These are phyloP conservation scores for Helicolenus hilgendorfi DNA, from an alignment of 2,797 vertebrate genomes.

Conservation along the genomic window DNA sequence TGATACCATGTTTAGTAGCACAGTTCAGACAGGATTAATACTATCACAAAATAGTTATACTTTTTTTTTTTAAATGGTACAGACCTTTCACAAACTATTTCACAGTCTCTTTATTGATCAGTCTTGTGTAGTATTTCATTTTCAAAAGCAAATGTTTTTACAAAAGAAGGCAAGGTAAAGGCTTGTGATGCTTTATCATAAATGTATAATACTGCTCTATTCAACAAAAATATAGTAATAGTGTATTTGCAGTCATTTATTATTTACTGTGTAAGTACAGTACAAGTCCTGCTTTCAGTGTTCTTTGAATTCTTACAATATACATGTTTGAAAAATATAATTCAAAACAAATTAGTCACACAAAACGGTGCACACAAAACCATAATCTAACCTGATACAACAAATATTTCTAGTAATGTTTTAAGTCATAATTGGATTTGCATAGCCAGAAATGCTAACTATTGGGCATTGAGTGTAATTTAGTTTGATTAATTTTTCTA, in stretches of 20 bases:
- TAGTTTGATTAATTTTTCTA: slow-evolving; percentile 86
- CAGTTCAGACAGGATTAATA: slow-evolving; percentile 72
- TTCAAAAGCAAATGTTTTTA: slow-evolving; percentile 79
- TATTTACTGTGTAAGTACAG: slow-evolving; percentile 87
- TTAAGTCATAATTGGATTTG: slow-evolving; percentile 85
- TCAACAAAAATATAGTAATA: slow-evolving; percentile 82
- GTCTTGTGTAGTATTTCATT: slow-evolving; percentile 79
- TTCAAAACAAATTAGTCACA: slow-evolving; percentile 86
- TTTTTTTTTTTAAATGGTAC: slow-evolving; percentile 54
- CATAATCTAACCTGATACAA: slow-evolving; percentile 65
- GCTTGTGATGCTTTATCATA: slow-evolving; percentile 71
- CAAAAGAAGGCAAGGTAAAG: slow-evolving; percentile 72
- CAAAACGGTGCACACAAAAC: slow-evolving; percentile 70
- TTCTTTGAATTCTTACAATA: slow-evolving; percentile 86
- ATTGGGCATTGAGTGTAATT: slow-evolving; percentile 78
- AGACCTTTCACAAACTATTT: slow-evolving; percentile 68
- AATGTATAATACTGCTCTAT: slow-evolving; percentile 75
- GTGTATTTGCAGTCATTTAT: slow-evolving; percentile 82
- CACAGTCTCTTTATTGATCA: slow-evolving; percentile 85
- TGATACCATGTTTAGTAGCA: slow-evolving; percentile 77
- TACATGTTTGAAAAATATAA: slow-evolving; percentile 84
- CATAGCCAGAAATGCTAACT: slow-evolving; percentile 84
- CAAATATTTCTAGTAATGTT: slow-evolving; percentile 69
- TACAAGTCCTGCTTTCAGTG: slow-evolving; percentile 84
- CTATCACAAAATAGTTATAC: slow-evolving; percentile 67